Base-by-base conservation (phyloP, 1,140 invertebrate genomes). In the Brachionus rotundiformis region DNA sequence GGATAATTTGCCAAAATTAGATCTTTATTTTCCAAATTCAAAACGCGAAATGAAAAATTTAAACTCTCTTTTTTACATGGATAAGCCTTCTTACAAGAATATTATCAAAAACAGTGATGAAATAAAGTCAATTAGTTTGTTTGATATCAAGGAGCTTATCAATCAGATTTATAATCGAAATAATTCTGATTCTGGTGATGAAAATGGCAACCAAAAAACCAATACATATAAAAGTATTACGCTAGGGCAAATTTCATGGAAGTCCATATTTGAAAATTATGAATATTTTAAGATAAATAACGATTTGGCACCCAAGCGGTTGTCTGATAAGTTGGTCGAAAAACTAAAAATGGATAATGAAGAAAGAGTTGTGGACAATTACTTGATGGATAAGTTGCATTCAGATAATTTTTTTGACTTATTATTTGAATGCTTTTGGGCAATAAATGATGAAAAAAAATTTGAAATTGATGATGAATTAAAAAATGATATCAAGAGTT, bases 21-120 rank as follows among this genome's bases (percentile, higher is more conserved):
- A 23, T 4, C 19, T 73, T 19, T 73, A 73, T 73, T 73, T 73
- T 73, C 68, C 68, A 0, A 73, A 73, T 73, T 44, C 25, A 4
- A 44, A 44, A 3, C 33, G 39, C 41, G 23, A 44, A 44, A 73
- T 73, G 68, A 73, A 73, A 29, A 8, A 41, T 11, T 29, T 73
- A 44, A 41, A 44, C 10, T 25, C 7, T 0, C 36, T 73, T 13
- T 73, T 25, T 44, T 73, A 47, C 19, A 44, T 25, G 23, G 68
- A 73, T 23, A 73, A 73, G 25, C 36, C 36, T 23, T 29, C 68
- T 11, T 27, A 73, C 27, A 23, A 73, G 27, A 11, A 11, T 11
- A 19, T 73, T 10, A 44, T 73, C 7, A 23, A 73, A 73, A 73
- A 73, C 13, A 44, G 36, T 73, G 19, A 44, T 44, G 16, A 41